A percentile compares a stretch with the other conserved stretches of the same genome.
Conservation (phyloP, 2,888 invertebrate species). For the Resseliella maxima region DNA sequence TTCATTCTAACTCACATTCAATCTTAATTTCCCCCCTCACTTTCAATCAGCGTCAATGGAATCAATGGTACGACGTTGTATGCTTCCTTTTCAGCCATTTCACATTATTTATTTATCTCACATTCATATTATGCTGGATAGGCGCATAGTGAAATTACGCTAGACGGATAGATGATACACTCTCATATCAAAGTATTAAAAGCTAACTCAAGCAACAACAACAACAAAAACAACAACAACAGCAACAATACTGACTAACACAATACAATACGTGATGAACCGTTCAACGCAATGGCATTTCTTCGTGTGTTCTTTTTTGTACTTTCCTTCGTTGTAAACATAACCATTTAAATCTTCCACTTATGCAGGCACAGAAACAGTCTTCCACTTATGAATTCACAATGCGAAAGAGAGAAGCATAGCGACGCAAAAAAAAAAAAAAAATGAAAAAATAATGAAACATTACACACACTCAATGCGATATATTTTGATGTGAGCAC, state of each 20-base stretch:
- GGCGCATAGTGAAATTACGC: no score
- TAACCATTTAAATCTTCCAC: background rate
- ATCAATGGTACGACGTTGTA: background rate
- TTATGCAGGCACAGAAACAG: no score
- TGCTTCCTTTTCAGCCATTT: background rate
- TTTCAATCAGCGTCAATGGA: background rate
- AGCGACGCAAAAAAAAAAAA: conserved; percentile 39
- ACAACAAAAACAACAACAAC: background rate
- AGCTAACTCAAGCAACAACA: background rate
- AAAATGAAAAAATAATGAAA: background rate
- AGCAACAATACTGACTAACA: conserved; percentile 22
- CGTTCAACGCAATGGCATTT: conserved; percentile 11
- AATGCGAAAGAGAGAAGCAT: background rate
- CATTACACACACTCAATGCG: background rate
- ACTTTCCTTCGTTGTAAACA: background rate
- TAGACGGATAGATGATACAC: background rate
- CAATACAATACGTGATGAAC: conserved; percentile 53
- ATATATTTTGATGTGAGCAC: background rate
- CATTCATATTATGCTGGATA: no score
- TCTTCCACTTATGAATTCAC: background rate
- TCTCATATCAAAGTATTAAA: background rate
- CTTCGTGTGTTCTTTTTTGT: no score
- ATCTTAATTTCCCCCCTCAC: background rate
- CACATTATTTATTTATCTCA: background rate
- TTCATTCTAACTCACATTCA: background rate